phyloP scores from a whole-genome alignment of 2,888 invertebrate species.

The Thelaira solivaga region DNA sequence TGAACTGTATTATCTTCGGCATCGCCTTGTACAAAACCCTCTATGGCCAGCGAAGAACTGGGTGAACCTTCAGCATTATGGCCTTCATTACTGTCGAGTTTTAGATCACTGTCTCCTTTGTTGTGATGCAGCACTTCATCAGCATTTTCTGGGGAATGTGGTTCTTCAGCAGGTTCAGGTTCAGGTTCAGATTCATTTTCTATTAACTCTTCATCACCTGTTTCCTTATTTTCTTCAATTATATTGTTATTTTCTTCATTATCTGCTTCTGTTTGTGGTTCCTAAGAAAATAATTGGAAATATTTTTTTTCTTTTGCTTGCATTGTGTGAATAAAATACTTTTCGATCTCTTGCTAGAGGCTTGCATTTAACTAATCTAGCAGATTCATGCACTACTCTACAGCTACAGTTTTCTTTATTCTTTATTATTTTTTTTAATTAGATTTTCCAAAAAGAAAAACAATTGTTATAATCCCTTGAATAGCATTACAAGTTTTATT shows the following conservation, averaged over 20 bases:
- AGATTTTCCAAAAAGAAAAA: too few species aligned
- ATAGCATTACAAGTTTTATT: too few species aligned
- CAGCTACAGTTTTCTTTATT: neutral
- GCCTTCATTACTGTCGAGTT: slow-evolving; percentile 33
- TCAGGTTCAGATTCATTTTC: neutral
- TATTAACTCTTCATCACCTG: neutral
- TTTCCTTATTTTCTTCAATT: neutral
- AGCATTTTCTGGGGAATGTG: neutral
- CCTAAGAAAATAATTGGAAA: slow-evolving; percentile 58
- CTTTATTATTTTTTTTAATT: neutral
- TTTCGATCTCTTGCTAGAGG: slow-evolving; percentile 13
- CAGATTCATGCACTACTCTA: slow-evolving; percentile 13
- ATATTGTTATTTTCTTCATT: neutral
- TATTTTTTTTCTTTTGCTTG: slow-evolving; percentile 16
- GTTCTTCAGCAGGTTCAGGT: neutral
- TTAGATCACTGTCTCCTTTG: slow-evolving; percentile 14
- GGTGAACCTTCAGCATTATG: slow-evolving; percentile 68
- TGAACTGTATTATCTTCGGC: slow-evolving; percentile 77
- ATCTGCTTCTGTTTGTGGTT: slow-evolving; percentile 16
- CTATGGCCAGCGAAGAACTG: slow-evolving; percentile 75
- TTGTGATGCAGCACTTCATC: neutral
- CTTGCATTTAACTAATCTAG: neutral
- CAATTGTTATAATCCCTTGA: too few species aligned
- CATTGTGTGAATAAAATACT: slow-evolving; percentile 15
- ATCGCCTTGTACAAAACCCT: slow-evolving; percentile 75